Base-by-base conservation (phyloP, 2,888 invertebrate genomes). In the Dynastes grantii region DNA sequence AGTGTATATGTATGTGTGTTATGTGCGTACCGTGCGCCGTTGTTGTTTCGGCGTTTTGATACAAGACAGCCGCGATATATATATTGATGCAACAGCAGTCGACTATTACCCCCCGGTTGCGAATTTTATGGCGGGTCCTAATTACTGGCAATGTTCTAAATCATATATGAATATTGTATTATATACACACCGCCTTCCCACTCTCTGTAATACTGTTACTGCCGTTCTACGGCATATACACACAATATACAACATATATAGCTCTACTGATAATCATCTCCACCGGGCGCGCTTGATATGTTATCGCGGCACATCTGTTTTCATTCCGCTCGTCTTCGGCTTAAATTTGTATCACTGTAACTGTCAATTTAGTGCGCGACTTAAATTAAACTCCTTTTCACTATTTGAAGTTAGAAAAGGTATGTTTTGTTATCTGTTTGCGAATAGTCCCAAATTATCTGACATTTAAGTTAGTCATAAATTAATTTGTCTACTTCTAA, bases 61-160 rank as follows among this genome's bases (percentile, higher is more conserved):
- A 83, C 82, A 87, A 87, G 87, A 87, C 87, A 86, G 85, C 61
- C 61, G 49, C 61, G 85, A 84, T 85, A 88, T 86, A 86, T 86
- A 86, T 87, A 86, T 87, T 85, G 87, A 87, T 84, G 87, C 86
- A 86, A 85, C 87, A 86, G 87, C 87, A 85, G 87, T 85, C 84
- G 85, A 84, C 85, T 86, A 87, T 86, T 86, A 86, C 85, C 86
- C 68, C 83, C 82, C 73, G 73, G 73, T 75, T 75, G 61, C 81
- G 83, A 83, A 83, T 84, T 85, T 84, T 85, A 85, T 84, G 84
- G 82, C 82, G 79, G 81, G 77, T 84, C 85, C 86, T 87, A 87
- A 87, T 87, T 87, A 87, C 87, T 75, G 82, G 84, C 83, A 84
- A 84, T 84, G 84, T 84, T 84, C 86, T 87, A 87, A 87, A 87